Evolutionary conservation across 2,113 vertebrate genomes (phyloP), one percentile per base, ranked within the genome.

Genomic region (Taxidea taxus): DNA sequence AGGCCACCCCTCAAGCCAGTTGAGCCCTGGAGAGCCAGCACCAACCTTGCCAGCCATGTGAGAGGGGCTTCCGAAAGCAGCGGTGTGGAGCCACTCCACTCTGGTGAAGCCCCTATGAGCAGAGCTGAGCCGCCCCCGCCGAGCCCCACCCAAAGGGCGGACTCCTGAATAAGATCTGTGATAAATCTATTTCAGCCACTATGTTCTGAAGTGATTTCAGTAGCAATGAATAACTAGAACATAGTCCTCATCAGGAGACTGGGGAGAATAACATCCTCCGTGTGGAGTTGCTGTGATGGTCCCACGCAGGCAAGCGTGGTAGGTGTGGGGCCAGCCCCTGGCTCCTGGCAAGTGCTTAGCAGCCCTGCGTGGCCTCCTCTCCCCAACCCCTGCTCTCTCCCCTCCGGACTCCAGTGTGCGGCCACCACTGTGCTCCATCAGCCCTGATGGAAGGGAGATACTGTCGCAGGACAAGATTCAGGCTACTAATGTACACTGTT

Each of bases 301-400:
- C 56, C 29, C 6, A 0, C 7, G 27, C 16, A 13, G 18, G 42
- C 18, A 37, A 39, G 29, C 42, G 29, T 25, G 20, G 15, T 7
- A 29, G 47, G 82, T 16, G 25, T 42, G 13, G 11, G 44, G 37
- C 49, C 20, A 25, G 77, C 47, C 3, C 44, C 60, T 2, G 20
- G 18, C 25, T 62, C 47, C n/a, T 23, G n/a, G 12, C 37, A 70
- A 54, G 78, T 12, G 29, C 12, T 34, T 21, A 27, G 29, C 77
- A 54, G 51, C 23, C 47, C 4, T 2, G 4, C 11, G 2, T n/a
- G 3, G 0, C 23, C 11, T 25, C 2, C n/a, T 37, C 9, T 1
- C 6, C 27, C 25, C 20, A 7, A 39, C 3, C 47, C 12, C 15
- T 25, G 3, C 66, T 56, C n/a, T 47, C 87, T 1, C 31, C 8